Evolutionary conservation across 2,888 invertebrate genomes (phyloP).

Genomic region (Lasioglossum marginatum): DNA sequence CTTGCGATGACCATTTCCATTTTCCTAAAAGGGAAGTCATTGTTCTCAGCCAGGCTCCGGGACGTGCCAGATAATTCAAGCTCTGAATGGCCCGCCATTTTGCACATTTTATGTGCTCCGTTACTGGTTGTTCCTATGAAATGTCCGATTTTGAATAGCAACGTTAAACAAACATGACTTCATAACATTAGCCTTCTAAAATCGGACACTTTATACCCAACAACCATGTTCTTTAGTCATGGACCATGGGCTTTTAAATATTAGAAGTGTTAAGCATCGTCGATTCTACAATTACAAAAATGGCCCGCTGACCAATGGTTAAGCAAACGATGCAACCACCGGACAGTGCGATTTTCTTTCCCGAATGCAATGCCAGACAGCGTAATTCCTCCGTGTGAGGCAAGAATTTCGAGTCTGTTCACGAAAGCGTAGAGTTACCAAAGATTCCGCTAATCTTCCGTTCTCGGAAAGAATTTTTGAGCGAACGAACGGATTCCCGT

Average conservation of each 20-base stretch:
- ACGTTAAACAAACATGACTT: too few species aligned
- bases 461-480: constrained; percentile 13
- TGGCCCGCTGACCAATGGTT: neutral
- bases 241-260: too few species aligned
- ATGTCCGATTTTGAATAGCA: too few species aligned
- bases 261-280: neutral
- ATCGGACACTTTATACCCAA: too few species aligned
- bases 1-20: constrained; percentile 89
- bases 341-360: neutral
- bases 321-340: neutral
- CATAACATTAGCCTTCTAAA: too few species aligned
- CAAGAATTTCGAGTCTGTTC: constrained; percentile 26
- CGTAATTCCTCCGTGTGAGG: neutral
- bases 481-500: constrained; percentile 11
- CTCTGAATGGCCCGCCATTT: neutral
- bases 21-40: constrained; percentile 85
- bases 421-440: constrained; percentile 45
- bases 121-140: neutral
- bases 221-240: too few species aligned
- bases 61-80: neutral
- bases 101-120: neutral
- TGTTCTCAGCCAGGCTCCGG: neutral
- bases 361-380: neutral
- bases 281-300: neutral
- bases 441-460: neutral